Base-by-base conservation (phyloP, 2,113 vertebrate genomes). In the Pseudorectes ferrugineus region DNA sequence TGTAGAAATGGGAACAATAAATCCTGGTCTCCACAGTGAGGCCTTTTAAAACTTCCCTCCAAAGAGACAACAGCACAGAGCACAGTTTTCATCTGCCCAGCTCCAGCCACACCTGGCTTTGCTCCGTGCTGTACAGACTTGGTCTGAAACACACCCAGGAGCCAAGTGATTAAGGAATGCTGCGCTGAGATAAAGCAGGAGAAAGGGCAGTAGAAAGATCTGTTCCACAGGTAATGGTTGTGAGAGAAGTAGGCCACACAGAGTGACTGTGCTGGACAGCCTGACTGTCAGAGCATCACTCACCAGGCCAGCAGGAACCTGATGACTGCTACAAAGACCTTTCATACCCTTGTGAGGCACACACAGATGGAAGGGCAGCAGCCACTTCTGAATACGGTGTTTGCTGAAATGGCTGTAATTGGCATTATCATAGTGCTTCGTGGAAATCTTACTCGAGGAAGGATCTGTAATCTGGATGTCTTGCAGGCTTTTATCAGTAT, bases 1-100 rank as follows among this genome's bases (percentile, higher is more conserved):
- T 79, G 46, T 51, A 65, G 63, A 92, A 95, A 82, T 73, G 31
- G 17, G 42, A 89, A 66, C 79, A 87, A 82, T 88, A 95, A 94
- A 85, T 91, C 46, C 54, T 51, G 35, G 12, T 33, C 35, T 85
- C 58, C 33, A 38, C 49, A 46, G n/a, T 2, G 10, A 84, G 66
- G 20, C 78, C 48, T 71, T 89, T 68, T 51, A 86, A 87, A 58
- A 54, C 45, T 61, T 87, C 22, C 52, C 42, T 72, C 31, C 46
- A 28, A 43, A 67, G 35, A 55, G n/a, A 74, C 15, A 75, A 23
- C 72, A 85, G 77, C 54, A 58, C n/a, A 65, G 29, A 10, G 25
- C 61, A 31, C 17, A 17, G 33, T 59, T 71, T 7, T 10, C 83
- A 49, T 48, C 74, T 78, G 71, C 61, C 36, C n/a, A 49, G 57